Base-by-base conservation (phyloP, 2,888 invertebrate genomes). In the Theodoxus fluviatilis region DNA sequence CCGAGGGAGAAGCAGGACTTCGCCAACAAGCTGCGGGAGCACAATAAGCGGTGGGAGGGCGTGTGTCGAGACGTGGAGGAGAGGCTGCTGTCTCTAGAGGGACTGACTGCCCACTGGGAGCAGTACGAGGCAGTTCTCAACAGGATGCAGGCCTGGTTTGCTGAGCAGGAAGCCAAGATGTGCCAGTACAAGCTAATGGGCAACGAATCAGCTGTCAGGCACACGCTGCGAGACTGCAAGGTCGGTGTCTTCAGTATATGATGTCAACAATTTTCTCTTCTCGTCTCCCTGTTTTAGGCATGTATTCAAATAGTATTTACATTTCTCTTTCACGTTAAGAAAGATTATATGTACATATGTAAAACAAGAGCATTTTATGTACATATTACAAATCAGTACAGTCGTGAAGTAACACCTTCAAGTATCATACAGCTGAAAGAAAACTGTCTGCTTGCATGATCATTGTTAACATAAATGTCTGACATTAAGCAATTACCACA, bases 211-310 rank as follows among this genome's bases (percentile, higher is more conserved):
- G 82, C 81, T 67, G 81, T 85, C 25, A 78, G 78, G 61, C 83
- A 84, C 71, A 81, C 83, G 9, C 72, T 84, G n/a, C 82, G 79
- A 67, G 84, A 85, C 67, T 81, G 82, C 61, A 81, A 84, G 82
- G 84, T 83, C 68, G 67, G 75, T 71, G n/a, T 3, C 31, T 43
- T 64, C n/a, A 68, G 33, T 25, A n/a, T 59, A 15, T 22, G 3
- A 18, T 43, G 47, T 43, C 47, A 43, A 18, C 47, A 43, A 15
- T 18, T 15, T 9, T 15, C 12, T 15, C 9, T 43, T 15, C 47
- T 43, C 18, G 47, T 43, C 18, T 43, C 18, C 9, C 18, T 15
- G 18, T 9, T 43, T 18, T 15, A 43, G 47, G 47, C 9, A 43
- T 9, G 12, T 57, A 15, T n/a, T 57, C 25, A 22, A n/a, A n/a